Evolutionary conservation across 2,888 invertebrate genomes (phyloP).

Genomic region (Apoda limacodes): DNA sequence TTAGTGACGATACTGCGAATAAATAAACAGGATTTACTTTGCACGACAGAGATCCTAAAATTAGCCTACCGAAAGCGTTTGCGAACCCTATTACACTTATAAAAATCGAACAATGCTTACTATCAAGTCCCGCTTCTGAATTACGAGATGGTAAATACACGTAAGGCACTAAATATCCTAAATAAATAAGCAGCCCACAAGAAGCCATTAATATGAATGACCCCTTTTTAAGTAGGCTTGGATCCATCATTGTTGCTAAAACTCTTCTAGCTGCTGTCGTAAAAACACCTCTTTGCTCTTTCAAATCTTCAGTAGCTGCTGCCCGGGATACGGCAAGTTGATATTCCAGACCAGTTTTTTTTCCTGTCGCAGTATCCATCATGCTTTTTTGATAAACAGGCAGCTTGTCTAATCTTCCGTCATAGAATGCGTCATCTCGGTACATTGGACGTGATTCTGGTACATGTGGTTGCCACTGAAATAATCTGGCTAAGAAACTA

Average conservation of each 20-base stretch:
- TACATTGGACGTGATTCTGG: constrained; percentile 52
- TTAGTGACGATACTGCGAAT: constrained; percentile 24
- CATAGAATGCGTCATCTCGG: constrained; percentile 56
- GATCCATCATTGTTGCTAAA: constrained; percentile 58
- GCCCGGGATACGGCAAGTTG: constrained; percentile 56
- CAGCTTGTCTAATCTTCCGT: constrained; percentile 41
- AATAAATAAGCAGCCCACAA: constrained; percentile 38
- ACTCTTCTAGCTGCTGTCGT: constrained; percentile 51
- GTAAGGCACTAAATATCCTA: constrained; percentile 50
- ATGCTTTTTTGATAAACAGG: constrained; percentile 50
- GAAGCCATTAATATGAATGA: constrained; percentile 39
- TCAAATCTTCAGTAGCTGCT: constrained; percentile 43
- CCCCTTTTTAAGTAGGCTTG: constrained; percentile 34
- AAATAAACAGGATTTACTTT: constrained; percentile 37
- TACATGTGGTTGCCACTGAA: constrained; percentile 47
- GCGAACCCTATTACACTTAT: constrained; percentile 46
- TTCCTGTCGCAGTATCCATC: constrained; percentile 28
- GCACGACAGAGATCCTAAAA: constrained; percentile 35
- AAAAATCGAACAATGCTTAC: constrained; percentile 37
- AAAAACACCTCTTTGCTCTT: constrained; percentile 43
- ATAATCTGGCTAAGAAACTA: constrained; percentile 39
- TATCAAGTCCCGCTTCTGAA: constrained; percentile 32
- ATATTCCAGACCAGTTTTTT: constrained; percentile 53
- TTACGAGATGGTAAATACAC: constrained; percentile 45
- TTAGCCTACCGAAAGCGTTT: constrained; percentile 41